phyloP scores from a whole-genome alignment of 64 coral and sea anemone genomes.

The Porites australiensis region DNA sequence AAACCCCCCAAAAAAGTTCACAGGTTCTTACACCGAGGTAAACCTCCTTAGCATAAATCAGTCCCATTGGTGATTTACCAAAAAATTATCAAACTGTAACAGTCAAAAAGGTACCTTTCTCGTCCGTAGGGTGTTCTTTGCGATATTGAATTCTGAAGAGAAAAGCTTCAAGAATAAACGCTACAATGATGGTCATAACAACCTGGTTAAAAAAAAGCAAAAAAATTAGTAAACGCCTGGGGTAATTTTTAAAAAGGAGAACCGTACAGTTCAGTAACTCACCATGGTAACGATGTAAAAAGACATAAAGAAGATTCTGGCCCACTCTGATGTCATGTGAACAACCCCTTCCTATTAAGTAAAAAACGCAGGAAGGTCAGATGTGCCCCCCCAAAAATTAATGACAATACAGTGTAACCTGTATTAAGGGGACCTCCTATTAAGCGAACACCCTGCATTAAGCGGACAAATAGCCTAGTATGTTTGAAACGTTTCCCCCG shows the following conservation, averaged over 20 bases:
- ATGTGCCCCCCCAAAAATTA: no score
- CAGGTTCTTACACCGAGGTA: no score
- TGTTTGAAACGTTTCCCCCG: no score
- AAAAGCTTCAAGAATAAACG: conserved; percentile 95
- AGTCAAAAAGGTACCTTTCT: conserved; percentile 38
- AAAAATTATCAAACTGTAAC: not conserved
- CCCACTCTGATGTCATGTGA: conserved; percentile 84
- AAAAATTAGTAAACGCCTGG: no score
- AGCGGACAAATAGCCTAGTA: no score
- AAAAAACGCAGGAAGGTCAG: not conserved
- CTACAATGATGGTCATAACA: conserved; percentile 97
- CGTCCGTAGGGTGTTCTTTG: conserved; percentile 61
- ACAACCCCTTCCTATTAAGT: conserved; percentile 91
- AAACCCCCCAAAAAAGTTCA: no score
- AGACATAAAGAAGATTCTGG: conserved; percentile 92
- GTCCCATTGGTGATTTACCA: no score
- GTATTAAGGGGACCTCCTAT: no score
- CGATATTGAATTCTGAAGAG: conserved; percentile 88
- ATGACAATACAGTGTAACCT: no score
- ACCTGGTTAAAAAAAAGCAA: conserved; percentile 66
- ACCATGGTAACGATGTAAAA: conserved; percentile 97
- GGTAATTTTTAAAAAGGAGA: no score
- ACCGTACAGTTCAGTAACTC: not conserved
- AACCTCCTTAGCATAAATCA: no score
- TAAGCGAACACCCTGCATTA: no score